Evolutionary conservation across 2,888 invertebrate species (phyloP).

Genomic region (Embidobia sp.): DNA sequence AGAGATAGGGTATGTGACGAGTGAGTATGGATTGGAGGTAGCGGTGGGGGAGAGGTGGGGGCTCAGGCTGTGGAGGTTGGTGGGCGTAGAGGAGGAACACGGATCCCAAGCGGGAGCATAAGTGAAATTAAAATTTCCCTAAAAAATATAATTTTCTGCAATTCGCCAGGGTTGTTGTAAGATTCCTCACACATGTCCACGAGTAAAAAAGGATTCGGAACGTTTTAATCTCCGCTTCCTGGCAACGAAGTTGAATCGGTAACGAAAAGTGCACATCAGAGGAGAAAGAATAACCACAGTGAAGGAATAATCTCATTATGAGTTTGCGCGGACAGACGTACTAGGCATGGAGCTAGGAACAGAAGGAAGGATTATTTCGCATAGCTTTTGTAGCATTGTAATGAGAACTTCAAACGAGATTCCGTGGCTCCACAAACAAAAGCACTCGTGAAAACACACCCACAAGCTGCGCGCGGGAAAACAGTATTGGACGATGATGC

Average conservation of each 20-base stretch:
- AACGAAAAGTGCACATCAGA: constrained; percentile 24
- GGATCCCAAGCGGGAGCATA: too few species aligned
- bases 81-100: too few species aligned
- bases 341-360: constrained; percentile 34
- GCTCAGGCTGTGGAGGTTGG: too few species aligned
- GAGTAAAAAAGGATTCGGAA: constrained; percentile 29
- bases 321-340: constrained; percentile 44
- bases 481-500: constrained; percentile 30
- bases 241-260: constrained; percentile 12
- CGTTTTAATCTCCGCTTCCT: constrained; percentile 35
- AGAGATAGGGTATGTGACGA: too few species aligned
- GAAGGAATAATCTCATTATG: constrained; percentile 61
- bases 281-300: constrained; percentile 30
- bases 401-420: constrained; percentile 57
- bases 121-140: too few species aligned
- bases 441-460: constrained; percentile 31
- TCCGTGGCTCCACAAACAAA: constrained; percentile 44
- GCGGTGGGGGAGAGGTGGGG: too few species aligned
- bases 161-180: neutral
- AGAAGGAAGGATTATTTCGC: constrained; percentile 49
- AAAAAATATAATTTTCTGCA: too few species aligned
- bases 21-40: too few species aligned
- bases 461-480: constrained; percentile 11
- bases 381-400: constrained; percentile 47
- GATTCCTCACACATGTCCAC: too few species aligned